Evolutionary conservation across 2,797 vertebrate species (phyloP).

Genomic region (Sylvia borin): DNA sequence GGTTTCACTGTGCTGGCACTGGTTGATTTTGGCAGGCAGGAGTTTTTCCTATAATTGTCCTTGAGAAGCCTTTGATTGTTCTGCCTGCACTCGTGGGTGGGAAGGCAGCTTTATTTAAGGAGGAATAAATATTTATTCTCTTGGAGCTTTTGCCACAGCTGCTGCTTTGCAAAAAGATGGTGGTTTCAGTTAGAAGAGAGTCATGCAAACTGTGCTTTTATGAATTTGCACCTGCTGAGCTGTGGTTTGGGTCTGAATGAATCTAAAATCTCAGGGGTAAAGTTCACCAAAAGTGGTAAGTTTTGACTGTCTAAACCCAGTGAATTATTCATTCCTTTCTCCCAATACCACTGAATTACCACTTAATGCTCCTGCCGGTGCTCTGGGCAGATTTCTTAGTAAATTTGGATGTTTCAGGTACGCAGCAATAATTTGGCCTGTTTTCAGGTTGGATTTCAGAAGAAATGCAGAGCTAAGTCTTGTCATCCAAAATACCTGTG

Average conservation of each 20-base stretch:
- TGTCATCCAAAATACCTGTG: background rate
- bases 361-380: background rate
- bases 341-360: background rate
- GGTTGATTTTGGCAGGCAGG: constrained; percentile 56
- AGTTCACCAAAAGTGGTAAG: constrained; percentile 42
- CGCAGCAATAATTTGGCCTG: background rate
- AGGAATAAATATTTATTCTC: constrained; percentile 70
- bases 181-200: constrained; percentile 33
- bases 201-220: constrained; percentile 38
- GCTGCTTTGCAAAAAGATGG: constrained; percentile 46
- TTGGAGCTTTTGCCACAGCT: constrained; percentile 39
- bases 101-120: constrained; percentile 66
- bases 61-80: constrained; percentile 67
- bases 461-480: background rate
- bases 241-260: constrained; percentile 57
- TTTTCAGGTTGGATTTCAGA: background rate
- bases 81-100: constrained; percentile 48
- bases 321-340: constrained; percentile 53
- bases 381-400: constrained; percentile 3
- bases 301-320: constrained; percentile 16
- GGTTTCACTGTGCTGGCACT: constrained; percentile 52
- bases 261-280: constrained; percentile 38
- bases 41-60: constrained; percentile 69
- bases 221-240: constrained; percentile 63
- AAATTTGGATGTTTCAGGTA: background rate